phyloP scores from a whole-genome alignment of 2,797 vertebrate species.

The Apodemus agrarius region DNA sequence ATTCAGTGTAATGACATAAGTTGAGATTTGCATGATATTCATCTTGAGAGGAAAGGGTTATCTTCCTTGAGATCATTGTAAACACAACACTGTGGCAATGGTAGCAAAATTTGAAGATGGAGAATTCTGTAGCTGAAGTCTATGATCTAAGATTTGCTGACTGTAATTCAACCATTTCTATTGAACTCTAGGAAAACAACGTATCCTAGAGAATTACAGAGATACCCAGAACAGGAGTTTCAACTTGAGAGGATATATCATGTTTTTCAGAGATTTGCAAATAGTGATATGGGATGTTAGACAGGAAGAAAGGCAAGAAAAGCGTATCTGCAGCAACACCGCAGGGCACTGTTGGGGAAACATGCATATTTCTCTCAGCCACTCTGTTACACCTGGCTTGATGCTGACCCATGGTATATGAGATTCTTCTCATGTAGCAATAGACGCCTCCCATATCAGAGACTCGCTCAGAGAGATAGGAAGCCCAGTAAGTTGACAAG shows the following conservation, averaged over 20 bases:
- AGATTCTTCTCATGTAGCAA: neutral
- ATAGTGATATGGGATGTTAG: neutral
- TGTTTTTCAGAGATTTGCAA: neutral
- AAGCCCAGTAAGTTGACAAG: neutral
- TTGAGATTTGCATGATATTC: neutral
- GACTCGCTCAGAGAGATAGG: neutral
- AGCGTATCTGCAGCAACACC: neutral
- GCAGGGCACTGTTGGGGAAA: neutral
- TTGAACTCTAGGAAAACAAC: neutral
- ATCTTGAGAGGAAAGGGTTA: neutral
- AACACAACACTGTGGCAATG: neutral
- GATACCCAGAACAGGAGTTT: neutral
- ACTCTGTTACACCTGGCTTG: no score
- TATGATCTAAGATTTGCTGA: neutral
- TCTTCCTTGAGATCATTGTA: neutral
- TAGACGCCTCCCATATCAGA: neutral
- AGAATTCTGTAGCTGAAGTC: neutral
- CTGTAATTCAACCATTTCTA: neutral
- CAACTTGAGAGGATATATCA: neutral
- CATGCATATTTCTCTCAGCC: neutral
- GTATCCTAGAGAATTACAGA: neutral
- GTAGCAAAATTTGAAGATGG: no score
- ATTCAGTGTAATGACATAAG: neutral
- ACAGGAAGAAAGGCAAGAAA: neutral
- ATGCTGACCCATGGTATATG: neutral